These are phyloP conservation scores for Heliconius hewitsoni DNA, from an alignment of 1,140 invertebrate genomes.

Conservation along the genomic window DNA sequence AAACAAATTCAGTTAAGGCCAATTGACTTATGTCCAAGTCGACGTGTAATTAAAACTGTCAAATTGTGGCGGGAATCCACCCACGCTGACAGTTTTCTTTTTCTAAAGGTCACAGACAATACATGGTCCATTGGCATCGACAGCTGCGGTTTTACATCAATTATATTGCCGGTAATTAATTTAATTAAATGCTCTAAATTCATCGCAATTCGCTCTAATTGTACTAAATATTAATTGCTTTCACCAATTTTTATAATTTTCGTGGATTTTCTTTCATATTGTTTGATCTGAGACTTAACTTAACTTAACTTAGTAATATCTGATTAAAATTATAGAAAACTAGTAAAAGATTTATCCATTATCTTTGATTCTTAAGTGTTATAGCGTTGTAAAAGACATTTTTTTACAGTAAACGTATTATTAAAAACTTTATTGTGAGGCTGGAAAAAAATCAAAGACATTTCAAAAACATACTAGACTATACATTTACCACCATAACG, in stretches of 20 bases:
- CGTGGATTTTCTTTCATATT: neutral
- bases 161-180: constrained; percentile 12
- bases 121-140: constrained; percentile 52
- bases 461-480: neutral
- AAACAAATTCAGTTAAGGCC: constrained; percentile 76
- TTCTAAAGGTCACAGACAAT: constrained; percentile 38
- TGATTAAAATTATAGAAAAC: too few relatives aligned
- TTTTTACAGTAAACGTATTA: neutral
- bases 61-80: constrained; percentile 63
- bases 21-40: constrained; percentile 58
- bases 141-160: constrained; percentile 38
- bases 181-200: constrained; percentile 23
- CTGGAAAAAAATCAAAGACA: constrained; percentile 5
- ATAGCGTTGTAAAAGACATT: neutral
- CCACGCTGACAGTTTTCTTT: constrained; percentile 48
- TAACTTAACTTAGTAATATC: too few relatives aligned
- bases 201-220: constrained; percentile 10
- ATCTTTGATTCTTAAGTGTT: neutral
- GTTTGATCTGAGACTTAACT: too few relatives aligned
- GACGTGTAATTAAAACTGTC: constrained; percentile 64
- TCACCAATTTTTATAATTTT: neutral
- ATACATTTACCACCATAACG: constrained; percentile 28
- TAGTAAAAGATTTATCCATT: neutral
- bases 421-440: neutral
- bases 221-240: constrained; percentile 3